These are phyloP conservation scores for Nasonia longicornis DNA, from an alignment of 1,140 invertebrate species.

Conservation along the genomic window DNA sequence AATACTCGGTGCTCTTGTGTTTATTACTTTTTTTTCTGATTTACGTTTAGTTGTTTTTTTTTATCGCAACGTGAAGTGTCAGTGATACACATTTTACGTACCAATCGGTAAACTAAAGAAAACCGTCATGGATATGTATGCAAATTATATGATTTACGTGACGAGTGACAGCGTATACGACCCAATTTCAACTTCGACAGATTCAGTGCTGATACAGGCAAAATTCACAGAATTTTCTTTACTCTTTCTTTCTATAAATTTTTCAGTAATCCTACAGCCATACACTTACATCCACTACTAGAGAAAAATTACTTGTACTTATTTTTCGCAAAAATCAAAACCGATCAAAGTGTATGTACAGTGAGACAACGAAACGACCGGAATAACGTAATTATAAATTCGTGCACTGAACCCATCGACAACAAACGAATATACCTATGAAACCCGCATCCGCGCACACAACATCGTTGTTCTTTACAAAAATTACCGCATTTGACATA, in stretches of 20 bases:
- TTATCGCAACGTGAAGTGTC: no score
- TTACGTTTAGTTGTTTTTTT: no score
- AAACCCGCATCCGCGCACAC: no score
- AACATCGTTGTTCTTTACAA: no score
- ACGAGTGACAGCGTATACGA: not conserved
- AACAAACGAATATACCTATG: no score
- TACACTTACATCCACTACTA: not conserved
- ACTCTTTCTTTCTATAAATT: not conserved
- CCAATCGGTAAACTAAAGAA: no score
- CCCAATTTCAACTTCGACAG: not conserved
- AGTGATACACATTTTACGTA: no score
- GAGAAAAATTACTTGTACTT: not conserved
- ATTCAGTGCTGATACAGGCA: not conserved
- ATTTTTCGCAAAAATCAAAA: not conserved
- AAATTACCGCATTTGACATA: no score
- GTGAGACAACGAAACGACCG: not conserved
- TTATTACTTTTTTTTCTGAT: not conserved
- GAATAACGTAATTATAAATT: not conserved
- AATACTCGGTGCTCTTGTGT: not conserved
- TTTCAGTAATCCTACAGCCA: not conserved
- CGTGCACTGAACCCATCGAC: not conserved
- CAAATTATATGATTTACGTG: no score
- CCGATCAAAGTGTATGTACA: no score
- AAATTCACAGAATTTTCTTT: not conserved
- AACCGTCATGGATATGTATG: no score